phyloP scores from a whole-genome alignment of 2,797 vertebrate genomes.

The Eupleurogrammus muticus region DNA sequence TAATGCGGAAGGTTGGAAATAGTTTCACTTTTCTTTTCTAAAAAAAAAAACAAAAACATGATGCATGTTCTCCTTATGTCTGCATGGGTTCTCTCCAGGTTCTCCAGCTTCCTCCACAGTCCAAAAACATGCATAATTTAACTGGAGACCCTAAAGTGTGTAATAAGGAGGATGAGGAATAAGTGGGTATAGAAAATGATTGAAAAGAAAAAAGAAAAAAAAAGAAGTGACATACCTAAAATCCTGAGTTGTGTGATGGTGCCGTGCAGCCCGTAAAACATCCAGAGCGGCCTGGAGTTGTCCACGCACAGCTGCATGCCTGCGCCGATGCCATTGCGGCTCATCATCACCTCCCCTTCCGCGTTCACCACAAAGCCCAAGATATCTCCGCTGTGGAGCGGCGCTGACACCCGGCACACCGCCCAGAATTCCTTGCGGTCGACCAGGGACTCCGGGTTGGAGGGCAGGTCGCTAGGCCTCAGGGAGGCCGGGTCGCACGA shows the following conservation, averaged over 20 bases:
- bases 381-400: conserved; percentile 91
- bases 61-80: too few species aligned
- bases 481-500: conserved; percentile 90
- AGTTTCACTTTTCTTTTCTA: too few species aligned
- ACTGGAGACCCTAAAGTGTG: too few species aligned
- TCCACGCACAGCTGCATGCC: conserved; percentile 94
- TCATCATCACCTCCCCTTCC: conserved; percentile 91
- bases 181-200: too few species aligned
- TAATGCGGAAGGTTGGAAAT: too few species aligned
- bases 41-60: too few species aligned
- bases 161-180: too few species aligned
- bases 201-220: neutral
- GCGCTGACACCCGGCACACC: conserved; percentile 85
- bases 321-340: conserved; percentile 87
- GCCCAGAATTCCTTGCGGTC: conserved; percentile 97
- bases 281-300: conserved; percentile 94
- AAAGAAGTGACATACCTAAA: conserved; percentile 83
- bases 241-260: conserved; percentile 92
- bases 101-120: too few species aligned
- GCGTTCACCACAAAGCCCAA: conserved; percentile 90
- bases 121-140: too few species aligned
- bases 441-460: conserved; percentile 89
- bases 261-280: conserved; percentile 92
- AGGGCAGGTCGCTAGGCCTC: conserved; percentile 90
- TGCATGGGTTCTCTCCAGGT: too few species aligned